Percentiles rank a stretch among this genome's conserved stretches.
Evolutionary conservation across 2,797 vertebrate species (phyloP).

Genomic region (Eurystomus glaucurus): DNA sequence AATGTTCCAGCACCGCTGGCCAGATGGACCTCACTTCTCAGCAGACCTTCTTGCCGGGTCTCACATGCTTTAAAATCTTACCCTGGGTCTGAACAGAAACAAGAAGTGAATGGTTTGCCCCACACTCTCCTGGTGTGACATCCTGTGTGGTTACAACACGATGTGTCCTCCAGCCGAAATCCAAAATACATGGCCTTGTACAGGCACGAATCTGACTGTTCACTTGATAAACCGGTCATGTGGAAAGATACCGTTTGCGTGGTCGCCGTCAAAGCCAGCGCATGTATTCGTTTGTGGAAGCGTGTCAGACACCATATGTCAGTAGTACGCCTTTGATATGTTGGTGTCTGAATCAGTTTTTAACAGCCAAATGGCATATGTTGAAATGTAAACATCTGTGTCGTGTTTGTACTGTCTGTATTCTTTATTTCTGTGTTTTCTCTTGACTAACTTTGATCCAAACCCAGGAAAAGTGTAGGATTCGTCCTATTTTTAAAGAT

Average conservation of each 20-base stretch:
- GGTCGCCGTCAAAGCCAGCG: slow-evolving; percentile 3
- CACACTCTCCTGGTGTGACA: not conserved
- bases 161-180: not conserved
- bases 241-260: slow-evolving; percentile 9
- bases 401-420: not conserved
- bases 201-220: not conserved
- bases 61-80: not conserved
- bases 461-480: not conserved
- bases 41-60: not conserved
- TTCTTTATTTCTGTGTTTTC: not conserved
- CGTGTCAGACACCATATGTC: slow-evolving; percentile 43
- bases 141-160: not conserved
- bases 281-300: not conserved
- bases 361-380: not conserved
- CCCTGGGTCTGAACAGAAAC: not conserved
- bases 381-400: slow-evolving; percentile 35
- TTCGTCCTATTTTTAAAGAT: not conserved
- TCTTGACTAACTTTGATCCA: not conserved
- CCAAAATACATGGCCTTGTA: not conserved
- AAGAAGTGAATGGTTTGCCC: not conserved
- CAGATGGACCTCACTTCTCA: not conserved
- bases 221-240: not conserved
- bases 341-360: not conserved
- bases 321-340: slow-evolving; percentile 44
- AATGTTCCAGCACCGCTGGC: not conserved